A percentile compares a stretch with the other conserved stretches of the same genome.
Evolutionary conservation across 2,888 invertebrate species (phyloP).

Genomic region (Vandiemenella viatica): DNA sequence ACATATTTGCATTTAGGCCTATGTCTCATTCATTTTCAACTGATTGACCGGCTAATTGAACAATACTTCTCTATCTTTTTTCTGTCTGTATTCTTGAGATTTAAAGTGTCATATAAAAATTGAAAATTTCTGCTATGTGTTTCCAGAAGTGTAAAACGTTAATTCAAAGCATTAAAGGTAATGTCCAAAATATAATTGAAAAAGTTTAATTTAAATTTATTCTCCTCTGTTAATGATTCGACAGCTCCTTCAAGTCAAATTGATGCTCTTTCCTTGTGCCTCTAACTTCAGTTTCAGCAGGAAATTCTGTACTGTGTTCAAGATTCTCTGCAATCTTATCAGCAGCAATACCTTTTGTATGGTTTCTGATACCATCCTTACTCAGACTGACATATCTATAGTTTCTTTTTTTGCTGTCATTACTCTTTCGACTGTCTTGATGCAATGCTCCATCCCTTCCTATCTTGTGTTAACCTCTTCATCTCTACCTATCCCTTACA

Average conservation of each 20-base stretch:
- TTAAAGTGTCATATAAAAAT: constrained; percentile 1
- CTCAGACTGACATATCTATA: not conserved
- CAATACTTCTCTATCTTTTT: not conserved
- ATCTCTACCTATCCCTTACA: no score
- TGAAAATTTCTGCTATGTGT: not conserved
- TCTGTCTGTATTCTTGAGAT: not conserved
- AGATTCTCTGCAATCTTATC: not conserved
- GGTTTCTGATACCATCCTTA: constrained; percentile 1
- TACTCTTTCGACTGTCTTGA: no score
- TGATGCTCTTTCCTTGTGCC: constrained; percentile 1
- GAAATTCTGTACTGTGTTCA: no score
- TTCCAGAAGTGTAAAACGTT: not conserved
- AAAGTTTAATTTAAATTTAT: constrained; percentile 1
- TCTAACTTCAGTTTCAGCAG: not conserved
- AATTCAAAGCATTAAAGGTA: not conserved
- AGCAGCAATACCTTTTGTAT: constrained; percentile 1
- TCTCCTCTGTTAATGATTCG: constrained; percentile 1
- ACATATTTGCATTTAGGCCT: not conserved
- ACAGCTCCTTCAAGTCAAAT: not conserved
- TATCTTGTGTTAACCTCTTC: no score
- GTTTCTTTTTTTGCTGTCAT: no score
- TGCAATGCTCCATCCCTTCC: no score
- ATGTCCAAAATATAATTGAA: not conserved
- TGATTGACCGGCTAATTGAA: not conserved
- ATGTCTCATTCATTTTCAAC: not conserved